phyloP scores from a whole-genome alignment of 2,113 vertebrate species.

The Scopus umbretta region DNA sequence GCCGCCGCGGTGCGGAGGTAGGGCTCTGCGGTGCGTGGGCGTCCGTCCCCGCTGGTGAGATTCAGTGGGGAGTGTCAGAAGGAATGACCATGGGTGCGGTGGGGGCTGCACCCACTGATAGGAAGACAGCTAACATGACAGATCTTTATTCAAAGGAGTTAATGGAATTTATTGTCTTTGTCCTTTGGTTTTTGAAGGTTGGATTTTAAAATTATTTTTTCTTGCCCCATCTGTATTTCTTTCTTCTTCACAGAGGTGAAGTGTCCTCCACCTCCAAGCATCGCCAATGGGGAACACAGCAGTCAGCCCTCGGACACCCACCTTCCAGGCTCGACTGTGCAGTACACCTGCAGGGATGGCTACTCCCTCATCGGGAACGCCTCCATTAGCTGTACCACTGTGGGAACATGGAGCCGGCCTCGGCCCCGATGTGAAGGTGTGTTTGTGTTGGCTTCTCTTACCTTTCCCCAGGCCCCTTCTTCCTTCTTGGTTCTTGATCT shows the following conservation, averaged over 20 bases:
- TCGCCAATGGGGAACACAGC: neutral
- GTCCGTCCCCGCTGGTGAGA: rapidly evolving
- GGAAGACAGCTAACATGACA: neutral
- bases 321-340: neutral
- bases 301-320: neutral
- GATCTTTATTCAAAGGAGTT: too few relatives aligned
- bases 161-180: neutral
- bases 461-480: rapidly evolving
- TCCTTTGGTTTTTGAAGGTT: neutral
- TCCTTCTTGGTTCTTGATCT: neutral
- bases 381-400: neutral
- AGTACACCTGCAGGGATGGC: neutral
- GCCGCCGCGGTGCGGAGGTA: conserved; percentile 8
- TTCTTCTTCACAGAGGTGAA: neutral
- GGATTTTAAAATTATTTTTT: neutral
- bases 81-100: rapidly evolving
- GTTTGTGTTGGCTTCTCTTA: neutral
- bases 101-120: rapidly evolving
- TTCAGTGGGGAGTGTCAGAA: neutral
- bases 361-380: neutral
- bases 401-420: conserved; percentile 52
- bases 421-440: conserved; percentile 53
- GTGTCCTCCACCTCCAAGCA: neutral
- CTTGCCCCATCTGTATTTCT: neutral
- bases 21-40: rapidly evolving